These are phyloP conservation scores for Siniperca scherzeri DNA, from an alignment of 2,797 vertebrate species.

Conservation along the genomic window DNA sequence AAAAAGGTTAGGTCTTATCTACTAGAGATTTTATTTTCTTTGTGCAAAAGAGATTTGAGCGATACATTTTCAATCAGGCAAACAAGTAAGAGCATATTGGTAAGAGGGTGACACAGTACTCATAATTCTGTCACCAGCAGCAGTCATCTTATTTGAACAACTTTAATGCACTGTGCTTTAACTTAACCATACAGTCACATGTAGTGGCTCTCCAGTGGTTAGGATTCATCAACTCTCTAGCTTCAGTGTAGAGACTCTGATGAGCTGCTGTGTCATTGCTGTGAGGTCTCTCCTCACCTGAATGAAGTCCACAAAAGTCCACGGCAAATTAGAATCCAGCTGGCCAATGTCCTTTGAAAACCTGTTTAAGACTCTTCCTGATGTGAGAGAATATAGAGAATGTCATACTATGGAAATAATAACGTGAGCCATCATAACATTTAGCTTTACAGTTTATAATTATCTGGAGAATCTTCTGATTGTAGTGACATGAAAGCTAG, in stretches of 20 bases:
- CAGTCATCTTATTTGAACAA: background rate
- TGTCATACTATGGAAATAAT: background rate
- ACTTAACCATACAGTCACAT: background rate
- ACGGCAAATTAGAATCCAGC: constrained; percentile 90
- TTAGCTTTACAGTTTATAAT: background rate
- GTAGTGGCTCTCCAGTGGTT: background rate
- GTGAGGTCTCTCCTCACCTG: constrained; percentile 83
- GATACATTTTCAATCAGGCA: no score
- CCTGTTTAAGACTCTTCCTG: constrained; percentile 86
- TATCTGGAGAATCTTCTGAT: background rate
- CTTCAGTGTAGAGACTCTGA: background rate
- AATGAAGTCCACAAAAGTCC: constrained; percentile 91
- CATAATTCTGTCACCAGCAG: background rate
- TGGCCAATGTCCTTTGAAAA: constrained; percentile 95
- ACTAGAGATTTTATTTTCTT: no score
- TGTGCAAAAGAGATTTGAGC: background rate
- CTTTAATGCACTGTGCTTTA: no score
- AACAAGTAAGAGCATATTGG: no score
- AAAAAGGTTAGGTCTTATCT: no score
- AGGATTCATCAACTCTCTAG: background rate
- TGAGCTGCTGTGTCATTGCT: background rate
- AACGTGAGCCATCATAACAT: background rate
- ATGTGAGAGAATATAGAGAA: background rate
- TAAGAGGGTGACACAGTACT: no score
- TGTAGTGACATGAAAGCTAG: background rate